A percentile compares a stretch with the other conserved stretches of the same genome.
phyloP scores from a whole-genome alignment of 2,888 invertebrate genomes.

The Neoaliturus tenellus region DNA sequence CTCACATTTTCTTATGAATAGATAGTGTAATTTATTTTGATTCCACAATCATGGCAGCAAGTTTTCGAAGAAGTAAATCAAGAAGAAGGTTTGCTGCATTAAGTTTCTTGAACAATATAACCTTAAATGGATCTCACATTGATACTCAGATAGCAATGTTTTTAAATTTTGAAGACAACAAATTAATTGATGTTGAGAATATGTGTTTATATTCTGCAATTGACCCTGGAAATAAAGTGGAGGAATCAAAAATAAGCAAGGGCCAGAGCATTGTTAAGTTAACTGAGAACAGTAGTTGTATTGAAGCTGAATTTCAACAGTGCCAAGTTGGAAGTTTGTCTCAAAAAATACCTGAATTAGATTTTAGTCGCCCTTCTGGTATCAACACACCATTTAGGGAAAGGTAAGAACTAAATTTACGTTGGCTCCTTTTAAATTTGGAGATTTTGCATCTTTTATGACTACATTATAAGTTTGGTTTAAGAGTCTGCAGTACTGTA shows the following conservation, averaged over 20 bases:
- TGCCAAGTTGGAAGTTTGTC: neutral
- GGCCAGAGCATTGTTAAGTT: neutral
- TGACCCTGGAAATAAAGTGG: neutral
- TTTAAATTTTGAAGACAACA: conserved; percentile 71
- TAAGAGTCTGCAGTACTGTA: too few relatives aligned
- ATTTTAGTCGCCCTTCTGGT: neutral
- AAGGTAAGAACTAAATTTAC: too few relatives aligned
- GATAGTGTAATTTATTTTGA: neutral
- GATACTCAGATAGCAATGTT: conserved; percentile 77
- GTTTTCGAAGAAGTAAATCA: conserved; percentile 30
- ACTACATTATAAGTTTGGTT: too few relatives aligned
- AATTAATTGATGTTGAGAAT: conserved; percentile 53
- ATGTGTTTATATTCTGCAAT: neutral
- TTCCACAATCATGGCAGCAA: conserved; percentile 20
- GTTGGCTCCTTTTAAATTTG: too few relatives aligned
- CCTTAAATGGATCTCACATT: conserved; percentile 92
- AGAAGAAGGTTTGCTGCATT: conserved; percentile 90
- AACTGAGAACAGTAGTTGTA: conserved; percentile 3
- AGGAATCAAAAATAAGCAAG: neutral
- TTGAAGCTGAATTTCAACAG: conserved; percentile 1
- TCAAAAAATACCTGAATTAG: conserved; percentile 25
- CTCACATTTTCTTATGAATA: neutral
- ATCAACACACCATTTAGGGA: conserved; percentile 75
- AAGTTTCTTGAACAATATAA: conserved; percentile 96
- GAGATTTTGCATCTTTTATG: too few relatives aligned